Evolutionary conservation across 2,888 invertebrate genomes (phyloP).

Genomic region (Mimumesa dahlbomi): DNA sequence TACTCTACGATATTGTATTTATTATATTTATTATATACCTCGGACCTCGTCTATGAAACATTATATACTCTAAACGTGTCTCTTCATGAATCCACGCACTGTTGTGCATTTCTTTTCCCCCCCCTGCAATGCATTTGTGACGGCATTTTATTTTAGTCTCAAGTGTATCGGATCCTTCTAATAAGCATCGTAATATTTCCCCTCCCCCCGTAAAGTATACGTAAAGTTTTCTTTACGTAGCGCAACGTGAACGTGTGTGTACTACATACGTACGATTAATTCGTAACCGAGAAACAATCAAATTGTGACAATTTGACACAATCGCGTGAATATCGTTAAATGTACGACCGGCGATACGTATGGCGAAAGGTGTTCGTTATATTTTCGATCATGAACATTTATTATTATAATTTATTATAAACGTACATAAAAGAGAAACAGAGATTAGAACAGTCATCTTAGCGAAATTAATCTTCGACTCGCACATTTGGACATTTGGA

Average conservation of each 20-base stretch:
- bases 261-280: not conserved
- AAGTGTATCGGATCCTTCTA: not conserved
- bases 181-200: not conserved
- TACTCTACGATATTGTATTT: conserved; percentile 52
- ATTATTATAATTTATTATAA: conserved; percentile 17
- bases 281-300: not conserved
- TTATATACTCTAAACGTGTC: no score
- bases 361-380: conserved; percentile 4
- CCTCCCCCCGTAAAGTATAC: no score
- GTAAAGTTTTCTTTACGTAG: conserved; percentile 14
- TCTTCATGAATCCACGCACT: conserved; percentile 13
- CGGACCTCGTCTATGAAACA: conserved; percentile 26
- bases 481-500: conserved; percentile 7
- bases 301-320: not conserved
- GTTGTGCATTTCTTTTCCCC: conserved; percentile 44
- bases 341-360: conserved; percentile 43
- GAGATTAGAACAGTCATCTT: not conserved
- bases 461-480: conserved; percentile 21
- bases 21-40: conserved; percentile 51
- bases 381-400: conserved; percentile 11
- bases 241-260: conserved; percentile 5
- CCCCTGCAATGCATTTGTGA: conserved; percentile 39
- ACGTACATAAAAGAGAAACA: conserved; percentile 10
- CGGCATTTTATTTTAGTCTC: conserved; percentile 39
- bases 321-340: not conserved